Percentiles rank a stretch among this genome's conserved stretches.
Evolutionary conservation across 1,140 invertebrate genomes (phyloP).

Genomic region (Oryzaephilus surinamensis): DNA sequence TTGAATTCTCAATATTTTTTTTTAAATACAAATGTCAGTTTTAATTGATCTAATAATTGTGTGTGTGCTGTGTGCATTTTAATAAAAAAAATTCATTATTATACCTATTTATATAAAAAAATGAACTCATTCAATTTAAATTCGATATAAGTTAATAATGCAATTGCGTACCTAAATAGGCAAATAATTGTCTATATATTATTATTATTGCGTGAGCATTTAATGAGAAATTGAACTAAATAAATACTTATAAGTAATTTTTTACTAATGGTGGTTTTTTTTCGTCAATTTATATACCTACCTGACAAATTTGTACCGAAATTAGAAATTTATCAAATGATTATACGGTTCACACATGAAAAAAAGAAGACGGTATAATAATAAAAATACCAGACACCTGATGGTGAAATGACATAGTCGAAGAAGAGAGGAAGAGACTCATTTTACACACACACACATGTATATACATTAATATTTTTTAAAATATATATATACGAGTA

Average conservation of each 20-base stretch:
- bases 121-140: no score
- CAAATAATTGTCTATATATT: constrained; percentile 22
- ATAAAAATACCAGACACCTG: constrained; percentile 22
- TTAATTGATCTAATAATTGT: no score
- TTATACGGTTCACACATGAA: constrained; percentile 7
- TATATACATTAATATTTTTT: no score
- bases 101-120: no score
- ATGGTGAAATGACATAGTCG: constrained; percentile 28
- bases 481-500: no score
- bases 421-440: constrained; percentile 30
- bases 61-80: no score
- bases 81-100: no score
- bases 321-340: constrained; percentile 1
- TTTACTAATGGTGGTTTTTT: constrained; percentile 7
- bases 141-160: constrained; percentile 4
- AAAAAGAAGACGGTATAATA: constrained; percentile 2
- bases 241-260: no score
- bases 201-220: constrained; percentile 2
- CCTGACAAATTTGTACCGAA: constrained; percentile 5
- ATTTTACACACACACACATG: constrained; percentile 22
- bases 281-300: constrained; percentile 6
- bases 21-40: no score
- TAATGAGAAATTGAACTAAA: not conserved
- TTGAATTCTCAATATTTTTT: no score
- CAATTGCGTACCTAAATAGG: constrained; percentile 20